Evolutionary conservation across 2,113 vertebrate species (phyloP).

Genomic region (Phaethon lepturus): DNA sequence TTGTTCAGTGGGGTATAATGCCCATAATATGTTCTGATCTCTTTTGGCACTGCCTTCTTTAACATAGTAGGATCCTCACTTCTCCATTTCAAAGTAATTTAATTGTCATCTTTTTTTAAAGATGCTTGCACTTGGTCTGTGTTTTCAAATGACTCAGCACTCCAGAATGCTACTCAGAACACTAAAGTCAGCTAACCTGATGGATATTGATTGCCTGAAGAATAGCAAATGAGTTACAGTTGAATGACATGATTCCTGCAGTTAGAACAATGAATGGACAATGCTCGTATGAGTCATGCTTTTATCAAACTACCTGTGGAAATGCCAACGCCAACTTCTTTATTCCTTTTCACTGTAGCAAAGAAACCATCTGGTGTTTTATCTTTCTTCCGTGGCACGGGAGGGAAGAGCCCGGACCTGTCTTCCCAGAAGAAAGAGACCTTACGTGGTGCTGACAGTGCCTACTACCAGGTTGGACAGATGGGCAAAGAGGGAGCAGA

Average conservation of each 20-base stretch:
- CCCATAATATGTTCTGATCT: neutral
- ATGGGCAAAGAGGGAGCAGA: conserved; percentile 80
- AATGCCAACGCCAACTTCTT: neutral
- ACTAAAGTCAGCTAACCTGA: neutral
- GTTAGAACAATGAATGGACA: neutral
- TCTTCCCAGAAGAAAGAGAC: conserved; percentile 85
- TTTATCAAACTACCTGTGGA: neutral
- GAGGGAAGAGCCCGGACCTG: conserved; percentile 82
- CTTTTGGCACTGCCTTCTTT: neutral
- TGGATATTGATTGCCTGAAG: neutral
- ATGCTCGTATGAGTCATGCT: neutral
- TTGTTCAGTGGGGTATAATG: neutral
- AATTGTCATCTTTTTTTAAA: neutral
- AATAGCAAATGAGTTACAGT: neutral
- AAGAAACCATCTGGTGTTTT: conserved; percentile 83
- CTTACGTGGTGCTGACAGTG: conserved; percentile 84
- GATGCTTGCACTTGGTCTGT: neutral
- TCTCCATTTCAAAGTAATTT: too few species aligned
- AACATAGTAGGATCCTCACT: neutral
- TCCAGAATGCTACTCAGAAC: neutral
- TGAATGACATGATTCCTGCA: neutral
- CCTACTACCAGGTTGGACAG: conserved; percentile 85
- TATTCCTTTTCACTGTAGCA: conserved; percentile 67
- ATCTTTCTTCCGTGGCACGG: conserved; percentile 86
- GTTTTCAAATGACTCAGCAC: neutral